Percentiles rank a stretch among this genome's conserved stretches.
These are phyloP conservation scores for Aromia moschata DNA, from an alignment of 2,888 invertebrate genomes.

Conservation along the genomic window DNA sequence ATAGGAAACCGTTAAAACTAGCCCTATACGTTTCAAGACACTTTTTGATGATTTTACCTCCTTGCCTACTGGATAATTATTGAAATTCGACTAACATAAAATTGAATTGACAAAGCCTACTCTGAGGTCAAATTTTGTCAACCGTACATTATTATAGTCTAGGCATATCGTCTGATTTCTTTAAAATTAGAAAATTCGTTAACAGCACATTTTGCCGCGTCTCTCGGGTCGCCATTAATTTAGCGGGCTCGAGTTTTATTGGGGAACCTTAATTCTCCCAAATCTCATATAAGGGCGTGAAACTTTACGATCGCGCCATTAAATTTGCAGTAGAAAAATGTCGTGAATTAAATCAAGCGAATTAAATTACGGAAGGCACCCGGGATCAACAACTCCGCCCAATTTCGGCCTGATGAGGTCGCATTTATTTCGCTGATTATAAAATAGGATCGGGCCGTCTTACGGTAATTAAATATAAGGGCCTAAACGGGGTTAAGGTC, in stretches of 20 bases:
- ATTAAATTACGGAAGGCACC: not conserved
- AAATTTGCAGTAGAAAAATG: slow-evolving; percentile 1
- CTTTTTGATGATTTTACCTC: too few species aligned
- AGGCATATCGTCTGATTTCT: too few species aligned
- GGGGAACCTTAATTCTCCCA: slow-evolving; percentile 2
- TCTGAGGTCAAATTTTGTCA: too few species aligned
- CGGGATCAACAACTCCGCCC: not conserved
- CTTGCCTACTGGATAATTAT: too few species aligned
- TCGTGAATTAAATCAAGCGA: slow-evolving; percentile 2
- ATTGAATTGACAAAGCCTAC: too few species aligned
- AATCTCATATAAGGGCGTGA: slow-evolving; percentile 2
- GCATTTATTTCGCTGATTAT: not conserved
- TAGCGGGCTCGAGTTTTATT: not conserved
- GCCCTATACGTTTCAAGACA: too few species aligned
- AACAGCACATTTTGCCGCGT: not conserved
- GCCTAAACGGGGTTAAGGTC: too few species aligned
- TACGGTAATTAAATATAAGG: not conserved
- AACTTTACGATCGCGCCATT: not conserved
- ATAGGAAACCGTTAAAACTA: too few species aligned
- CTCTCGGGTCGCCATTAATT: not conserved
- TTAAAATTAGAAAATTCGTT: not conserved
- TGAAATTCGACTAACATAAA: too few species aligned
- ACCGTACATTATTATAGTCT: too few species aligned
- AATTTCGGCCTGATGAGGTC: not conserved
- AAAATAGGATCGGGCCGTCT: not conserved